Conservation (phyloP, 2,888 invertebrate species). For the Homarus gammarus region DNA sequence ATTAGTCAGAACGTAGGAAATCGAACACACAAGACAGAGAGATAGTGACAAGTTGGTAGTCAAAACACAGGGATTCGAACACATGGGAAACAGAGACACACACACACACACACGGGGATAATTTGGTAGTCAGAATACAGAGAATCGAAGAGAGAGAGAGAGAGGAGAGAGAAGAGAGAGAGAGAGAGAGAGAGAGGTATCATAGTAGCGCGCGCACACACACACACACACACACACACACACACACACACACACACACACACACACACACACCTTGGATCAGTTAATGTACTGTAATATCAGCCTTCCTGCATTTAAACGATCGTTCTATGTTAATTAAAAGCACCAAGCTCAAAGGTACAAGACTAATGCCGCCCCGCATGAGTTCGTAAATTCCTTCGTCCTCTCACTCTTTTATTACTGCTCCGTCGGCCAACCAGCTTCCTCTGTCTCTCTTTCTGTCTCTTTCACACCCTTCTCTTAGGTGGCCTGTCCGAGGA, state of each 20-base stretch:
- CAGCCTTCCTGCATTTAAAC: slow-evolving; percentile 44
- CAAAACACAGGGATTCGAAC: too few species aligned
- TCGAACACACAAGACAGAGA: too few species aligned
- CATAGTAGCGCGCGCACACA: too few species aligned
- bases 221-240: too few species aligned
- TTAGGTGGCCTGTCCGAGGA: too few species aligned
- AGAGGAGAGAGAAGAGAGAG: neutral
- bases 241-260: too few species aligned
- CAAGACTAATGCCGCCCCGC: slow-evolving; percentile 33
- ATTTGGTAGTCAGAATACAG: too few species aligned
- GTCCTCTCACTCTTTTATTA: slow-evolving; percentile 35
- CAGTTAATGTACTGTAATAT: slow-evolving; percentile 42
- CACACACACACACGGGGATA: too few species aligned
- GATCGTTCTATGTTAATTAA: slow-evolving; percentile 48
- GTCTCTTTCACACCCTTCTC: slow-evolving; percentile 7
- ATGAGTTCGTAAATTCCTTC: slow-evolving; percentile 48
- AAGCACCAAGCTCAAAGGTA: slow-evolving; percentile 47
- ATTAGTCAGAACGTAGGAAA: too few species aligned
- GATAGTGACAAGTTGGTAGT: too few species aligned
- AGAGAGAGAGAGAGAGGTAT: neutral
- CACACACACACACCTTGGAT: neutral
- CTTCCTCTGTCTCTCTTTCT: slow-evolving; percentile 1
- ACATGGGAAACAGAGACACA: too few species aligned
- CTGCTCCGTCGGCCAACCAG: too few species aligned
- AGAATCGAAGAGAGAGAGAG: neutral